phyloP scores from a whole-genome alignment of 2,113 vertebrate species.

The Megaceryle torquata region DNA sequence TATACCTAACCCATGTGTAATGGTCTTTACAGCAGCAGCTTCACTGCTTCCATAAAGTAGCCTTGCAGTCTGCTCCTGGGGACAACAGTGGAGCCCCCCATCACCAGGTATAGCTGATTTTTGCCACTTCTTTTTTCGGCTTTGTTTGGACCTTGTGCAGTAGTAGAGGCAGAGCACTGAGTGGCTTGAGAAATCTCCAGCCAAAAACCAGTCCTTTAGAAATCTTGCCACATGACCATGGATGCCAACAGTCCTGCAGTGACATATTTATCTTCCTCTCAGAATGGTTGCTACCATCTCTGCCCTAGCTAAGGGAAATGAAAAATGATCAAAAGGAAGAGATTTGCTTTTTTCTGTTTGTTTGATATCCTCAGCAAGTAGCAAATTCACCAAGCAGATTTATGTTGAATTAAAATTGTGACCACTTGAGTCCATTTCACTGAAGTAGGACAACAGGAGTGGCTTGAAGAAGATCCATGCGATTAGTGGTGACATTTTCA shows the following conservation, averaged over 20 bases:
- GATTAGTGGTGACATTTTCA: background rate
- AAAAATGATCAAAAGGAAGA: background rate
- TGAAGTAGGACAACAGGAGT: background rate
- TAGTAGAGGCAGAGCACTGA: background rate
- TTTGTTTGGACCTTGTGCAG: background rate
- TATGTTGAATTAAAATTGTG: background rate
- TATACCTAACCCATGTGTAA: background rate
- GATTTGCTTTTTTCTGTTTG: background rate
- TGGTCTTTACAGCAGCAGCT: background rate
- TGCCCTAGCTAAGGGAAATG: background rate
- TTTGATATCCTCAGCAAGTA: background rate
- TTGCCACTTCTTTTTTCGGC: background rate
- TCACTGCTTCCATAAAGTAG: too few species aligned
- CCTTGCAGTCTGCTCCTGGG: background rate
- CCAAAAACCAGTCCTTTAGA: background rate
- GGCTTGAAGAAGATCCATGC: background rate
- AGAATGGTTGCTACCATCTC: background rate
- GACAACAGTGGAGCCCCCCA: background rate
- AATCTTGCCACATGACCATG: background rate
- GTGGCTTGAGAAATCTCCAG: background rate
- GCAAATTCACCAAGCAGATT: background rate
- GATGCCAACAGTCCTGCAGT: background rate
- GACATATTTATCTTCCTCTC: background rate
- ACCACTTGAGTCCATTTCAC: background rate
- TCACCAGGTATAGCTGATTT: rapidly evolving